Evolutionary conservation across 2,888 invertebrate species (phyloP).

Genomic region (Clanis bilineata): DNA sequence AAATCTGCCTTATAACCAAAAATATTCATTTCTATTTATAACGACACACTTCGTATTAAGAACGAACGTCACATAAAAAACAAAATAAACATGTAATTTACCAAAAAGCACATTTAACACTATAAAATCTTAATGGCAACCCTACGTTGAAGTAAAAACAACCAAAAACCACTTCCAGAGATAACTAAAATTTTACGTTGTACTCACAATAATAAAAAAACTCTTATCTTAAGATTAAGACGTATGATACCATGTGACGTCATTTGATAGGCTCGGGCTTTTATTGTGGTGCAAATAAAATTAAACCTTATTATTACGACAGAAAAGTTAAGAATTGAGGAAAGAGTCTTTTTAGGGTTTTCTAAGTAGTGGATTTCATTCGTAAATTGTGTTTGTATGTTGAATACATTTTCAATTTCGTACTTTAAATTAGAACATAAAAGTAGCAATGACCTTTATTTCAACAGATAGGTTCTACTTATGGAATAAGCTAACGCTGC

Average conservation of each 20-base stretch:
- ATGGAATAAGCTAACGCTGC: too few species aligned
- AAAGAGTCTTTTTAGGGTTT: not conserved
- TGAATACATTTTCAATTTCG: not conserved
- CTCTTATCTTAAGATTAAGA: constrained; percentile 30
- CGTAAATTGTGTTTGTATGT: not conserved
- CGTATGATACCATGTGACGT: constrained; percentile 23
- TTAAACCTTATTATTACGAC: not conserved
- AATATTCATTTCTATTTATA: too few species aligned
- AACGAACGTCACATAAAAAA: too few species aligned
- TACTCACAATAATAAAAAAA: constrained; percentile 26
- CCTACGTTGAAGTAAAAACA: constrained; percentile 16
- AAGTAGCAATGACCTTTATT: too few species aligned
- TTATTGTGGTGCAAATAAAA: not conserved
- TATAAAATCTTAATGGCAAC: not conserved
- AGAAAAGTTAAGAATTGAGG: not conserved
- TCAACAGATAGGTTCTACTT: too few species aligned
- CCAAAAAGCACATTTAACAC: not conserved
- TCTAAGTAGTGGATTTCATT: not conserved
- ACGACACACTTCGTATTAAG: too few species aligned
- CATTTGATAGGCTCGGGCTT: constrained; percentile 12
- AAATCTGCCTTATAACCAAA: too few species aligned
- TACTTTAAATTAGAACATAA: not conserved
- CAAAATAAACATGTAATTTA: not conserved
- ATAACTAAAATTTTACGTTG: constrained; percentile 22
- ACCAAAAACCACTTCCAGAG: constrained; percentile 21